Evolutionary conservation across 2,113 vertebrate genomes (phyloP), one percentile per base, ranked within the genome.

Genomic region (Scophthalmus maximus): DNA sequence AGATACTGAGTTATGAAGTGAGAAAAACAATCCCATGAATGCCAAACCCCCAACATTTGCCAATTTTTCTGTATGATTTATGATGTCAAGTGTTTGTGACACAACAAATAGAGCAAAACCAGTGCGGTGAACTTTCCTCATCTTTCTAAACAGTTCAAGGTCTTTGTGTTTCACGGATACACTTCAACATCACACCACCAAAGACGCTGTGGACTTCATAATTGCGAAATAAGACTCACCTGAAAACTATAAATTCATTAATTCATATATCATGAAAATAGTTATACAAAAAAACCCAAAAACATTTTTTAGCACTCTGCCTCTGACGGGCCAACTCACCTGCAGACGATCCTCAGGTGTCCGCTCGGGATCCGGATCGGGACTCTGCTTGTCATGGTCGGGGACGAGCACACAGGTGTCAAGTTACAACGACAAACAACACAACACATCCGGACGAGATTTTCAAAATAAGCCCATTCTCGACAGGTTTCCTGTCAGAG

Each of bases 291-390:
- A n/a, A n/a, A n/a, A n/a, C n/a, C n/a, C n/a, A n/a, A n/a, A n/a
- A n/a, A n/a, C n/a, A n/a, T n/a, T n/a, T n/a, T n/a, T n/a, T n/a
- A n/a, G 8, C 4, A 5, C 27, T 52, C 7, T 58, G 30, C n/a
- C 20, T 18, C 3, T n/a, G n/a, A n/a, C n/a, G n/a, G n/a, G n/a
- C 23, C 10, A 0, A 27, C 68, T 75, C 81, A 91, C 90, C 90
- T 88, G 52, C 18, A 55, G 29, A 44, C 7, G 64, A 47, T 82
- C 80, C 76, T 18, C 72, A 58, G 36, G 49, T 59, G 80, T 75
- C 76, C 49, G 57, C 27, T 8, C 27, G 36, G 18, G 11, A 32
- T 47, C 26, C 1, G 18, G 59, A 29, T 29, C 38, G 10, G 23
- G 40, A 30, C 59, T 26, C 8, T 32, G 29, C 40, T 30, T 67